A percentile compares a stretch with the other conserved stretches of the same genome.
Conservation (phyloP, 2,113 vertebrate species). For the Etia nguti region DNA sequence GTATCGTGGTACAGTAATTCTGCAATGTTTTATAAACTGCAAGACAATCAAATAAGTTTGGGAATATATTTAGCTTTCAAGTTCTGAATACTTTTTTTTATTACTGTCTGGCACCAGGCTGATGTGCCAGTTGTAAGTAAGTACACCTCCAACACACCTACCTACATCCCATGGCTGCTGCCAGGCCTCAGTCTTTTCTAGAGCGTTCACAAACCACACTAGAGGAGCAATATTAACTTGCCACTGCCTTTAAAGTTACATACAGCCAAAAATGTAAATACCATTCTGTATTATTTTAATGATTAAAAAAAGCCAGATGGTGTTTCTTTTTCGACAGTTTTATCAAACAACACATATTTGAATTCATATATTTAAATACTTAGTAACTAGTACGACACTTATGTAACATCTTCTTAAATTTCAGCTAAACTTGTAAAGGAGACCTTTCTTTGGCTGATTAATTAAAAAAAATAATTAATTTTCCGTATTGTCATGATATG, state of each 20-base stretch:
- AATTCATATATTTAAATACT: neutral
- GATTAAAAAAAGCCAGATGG: neutral
- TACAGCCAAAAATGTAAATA: neutral
- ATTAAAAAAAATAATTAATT: neutral
- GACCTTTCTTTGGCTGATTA: neutral
- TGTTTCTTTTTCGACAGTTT: neutral
- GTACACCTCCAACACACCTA: neutral
- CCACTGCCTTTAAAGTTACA: neutral
- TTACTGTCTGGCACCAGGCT: neutral
- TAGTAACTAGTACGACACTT: neutral
- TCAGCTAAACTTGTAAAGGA: neutral
- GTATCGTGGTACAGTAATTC: neutral
- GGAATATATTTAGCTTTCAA: neutral
- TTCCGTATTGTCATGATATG: neutral
- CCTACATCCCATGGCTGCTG: accelerated
- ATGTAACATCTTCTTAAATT: neutral
- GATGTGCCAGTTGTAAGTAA: neutral
- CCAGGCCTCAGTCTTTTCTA: neutral
- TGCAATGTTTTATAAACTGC: neutral
- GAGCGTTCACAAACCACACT: neutral
- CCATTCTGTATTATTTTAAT: neutral
- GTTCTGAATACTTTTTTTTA: neutral
- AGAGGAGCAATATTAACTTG: neutral
- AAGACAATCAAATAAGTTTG: neutral
- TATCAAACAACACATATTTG: neutral